Percentiles rank a stretch among this genome's conserved stretches.
Conservation (phyloP, 2,888 invertebrate genomes). For the Himalopsyche kuldschensis region DNA sequence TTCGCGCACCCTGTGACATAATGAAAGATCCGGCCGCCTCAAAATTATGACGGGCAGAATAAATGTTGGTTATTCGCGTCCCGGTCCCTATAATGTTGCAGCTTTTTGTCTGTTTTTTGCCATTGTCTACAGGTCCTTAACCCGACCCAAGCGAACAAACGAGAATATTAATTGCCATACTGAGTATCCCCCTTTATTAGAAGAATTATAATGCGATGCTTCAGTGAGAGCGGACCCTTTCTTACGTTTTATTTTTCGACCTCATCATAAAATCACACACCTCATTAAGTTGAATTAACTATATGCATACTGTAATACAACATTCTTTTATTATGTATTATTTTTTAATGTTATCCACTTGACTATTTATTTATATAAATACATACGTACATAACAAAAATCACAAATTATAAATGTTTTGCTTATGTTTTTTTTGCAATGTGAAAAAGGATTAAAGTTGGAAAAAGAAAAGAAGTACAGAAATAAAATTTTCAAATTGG, state of each 20-base stretch:
- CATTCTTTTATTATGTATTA: too few species aligned
- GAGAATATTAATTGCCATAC: not conserved
- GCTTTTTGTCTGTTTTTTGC: not conserved
- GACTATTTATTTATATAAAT: too few species aligned
- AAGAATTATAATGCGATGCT: not conserved
- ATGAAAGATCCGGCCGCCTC: not conserved
- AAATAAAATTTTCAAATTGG: too few species aligned
- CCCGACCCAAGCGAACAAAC: not conserved
- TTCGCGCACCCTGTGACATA: not conserved
- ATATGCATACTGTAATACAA: too few species aligned
- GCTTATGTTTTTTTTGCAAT: too few species aligned
- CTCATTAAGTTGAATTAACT: not conserved
- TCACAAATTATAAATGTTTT: too few species aligned
- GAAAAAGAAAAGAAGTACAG: too few species aligned
- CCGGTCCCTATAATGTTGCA: not conserved
- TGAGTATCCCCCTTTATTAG: not conserved
- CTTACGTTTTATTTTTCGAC: not conserved
- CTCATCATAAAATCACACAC: not conserved
- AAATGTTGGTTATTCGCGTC: not conserved
- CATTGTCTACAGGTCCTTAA: not conserved
- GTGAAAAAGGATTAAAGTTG: too few species aligned
- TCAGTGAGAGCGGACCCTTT: not conserved
- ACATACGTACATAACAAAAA: too few species aligned
- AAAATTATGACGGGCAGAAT: not conserved
- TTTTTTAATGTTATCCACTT: too few species aligned